phyloP scores from a whole-genome alignment of 2,888 invertebrate species.

The Keiferia lycopersicella region DNA sequence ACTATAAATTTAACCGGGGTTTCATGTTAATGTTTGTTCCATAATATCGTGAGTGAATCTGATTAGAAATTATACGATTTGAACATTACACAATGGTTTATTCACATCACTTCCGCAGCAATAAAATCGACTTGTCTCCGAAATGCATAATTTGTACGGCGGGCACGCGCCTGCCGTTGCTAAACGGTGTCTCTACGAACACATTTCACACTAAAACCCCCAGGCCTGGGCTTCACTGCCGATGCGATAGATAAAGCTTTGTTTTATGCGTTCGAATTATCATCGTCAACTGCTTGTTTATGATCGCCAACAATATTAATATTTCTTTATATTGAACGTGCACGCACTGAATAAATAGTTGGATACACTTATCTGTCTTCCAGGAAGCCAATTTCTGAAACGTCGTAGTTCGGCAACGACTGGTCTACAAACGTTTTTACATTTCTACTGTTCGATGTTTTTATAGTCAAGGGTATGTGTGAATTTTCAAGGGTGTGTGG shows the following conservation, averaged over 20 bases:
- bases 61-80: conserved; percentile 71
- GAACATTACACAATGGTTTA: conserved; percentile 77
- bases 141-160: conserved; percentile 79
- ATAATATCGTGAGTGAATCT: conserved; percentile 63
- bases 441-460: no score
- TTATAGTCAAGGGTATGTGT: no score
- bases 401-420: no score
- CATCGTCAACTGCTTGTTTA: conserved; percentile 75
- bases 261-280: conserved; percentile 78
- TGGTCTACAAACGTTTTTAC: no score
- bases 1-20: no score
- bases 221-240: conserved; percentile 57
- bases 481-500: no score
- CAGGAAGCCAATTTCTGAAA: no score
- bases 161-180: conserved; percentile 79
- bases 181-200: conserved; percentile 79
- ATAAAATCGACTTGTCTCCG: conserved; percentile 78
- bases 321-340: conserved; percentile 69
- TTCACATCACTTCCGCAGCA: conserved; percentile 78
- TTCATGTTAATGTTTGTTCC: conserved; percentile 55
- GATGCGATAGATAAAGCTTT: conserved; percentile 75
- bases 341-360: conserved; percentile 54
- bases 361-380: no score
- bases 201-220: conserved; percentile 79
- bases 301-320: conserved; percentile 68